phyloP scores from a whole-genome alignment of 2,113 vertebrate genomes.

The Forbesichthys papilliferus region DNA sequence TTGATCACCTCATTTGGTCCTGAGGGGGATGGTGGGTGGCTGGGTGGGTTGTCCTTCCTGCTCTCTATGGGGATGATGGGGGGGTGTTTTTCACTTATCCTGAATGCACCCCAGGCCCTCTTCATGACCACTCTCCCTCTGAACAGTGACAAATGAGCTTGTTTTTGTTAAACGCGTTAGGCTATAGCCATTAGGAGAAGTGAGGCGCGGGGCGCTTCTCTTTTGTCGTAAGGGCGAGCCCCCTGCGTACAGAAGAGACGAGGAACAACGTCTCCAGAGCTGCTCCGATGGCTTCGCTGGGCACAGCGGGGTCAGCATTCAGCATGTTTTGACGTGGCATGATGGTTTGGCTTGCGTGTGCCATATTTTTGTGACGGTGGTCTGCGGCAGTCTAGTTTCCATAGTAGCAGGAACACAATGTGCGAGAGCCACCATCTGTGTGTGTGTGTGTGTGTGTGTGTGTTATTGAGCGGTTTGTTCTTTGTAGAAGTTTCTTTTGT shows the following conservation, averaged over 20 bases:
- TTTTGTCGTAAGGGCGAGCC: slow-evolving; percentile 4
- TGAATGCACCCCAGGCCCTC: slow-evolving; percentile 37
- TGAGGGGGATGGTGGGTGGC: slow-evolving; percentile 48
- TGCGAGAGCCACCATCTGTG: background rate
- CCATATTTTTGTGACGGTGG: slow-evolving; percentile 33
- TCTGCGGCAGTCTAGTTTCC: slow-evolving; percentile 38
- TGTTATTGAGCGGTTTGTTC: background rate
- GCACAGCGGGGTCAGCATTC: too few relatives aligned
- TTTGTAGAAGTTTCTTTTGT: background rate
- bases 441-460: background rate
- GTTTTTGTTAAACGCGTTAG: slow-evolving; percentile 47
- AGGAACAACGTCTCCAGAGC: too few relatives aligned
- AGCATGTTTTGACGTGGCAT: too few relatives aligned
- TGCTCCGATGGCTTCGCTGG: too few relatives aligned
- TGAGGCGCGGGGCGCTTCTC: slow-evolving; percentile 32
- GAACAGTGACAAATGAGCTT: slow-evolving; percentile 47
- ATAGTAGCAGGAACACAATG: slow-evolving; percentile 38
- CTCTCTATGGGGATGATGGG: slow-evolving; percentile 16
- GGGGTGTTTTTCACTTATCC: slow-evolving; percentile 11
- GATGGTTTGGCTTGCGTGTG: background rate
- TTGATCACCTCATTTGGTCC: slow-evolving; percentile 76
- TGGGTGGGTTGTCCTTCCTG: slow-evolving; percentile 46
- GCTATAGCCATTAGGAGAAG: slow-evolving; percentile 35
- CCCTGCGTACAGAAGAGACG: slow-evolving; percentile 7
- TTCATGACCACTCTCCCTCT: slow-evolving; percentile 38